phyloP scores from a whole-genome alignment of 2,797 vertebrate species.

The Acridotheres tristis region DNA sequence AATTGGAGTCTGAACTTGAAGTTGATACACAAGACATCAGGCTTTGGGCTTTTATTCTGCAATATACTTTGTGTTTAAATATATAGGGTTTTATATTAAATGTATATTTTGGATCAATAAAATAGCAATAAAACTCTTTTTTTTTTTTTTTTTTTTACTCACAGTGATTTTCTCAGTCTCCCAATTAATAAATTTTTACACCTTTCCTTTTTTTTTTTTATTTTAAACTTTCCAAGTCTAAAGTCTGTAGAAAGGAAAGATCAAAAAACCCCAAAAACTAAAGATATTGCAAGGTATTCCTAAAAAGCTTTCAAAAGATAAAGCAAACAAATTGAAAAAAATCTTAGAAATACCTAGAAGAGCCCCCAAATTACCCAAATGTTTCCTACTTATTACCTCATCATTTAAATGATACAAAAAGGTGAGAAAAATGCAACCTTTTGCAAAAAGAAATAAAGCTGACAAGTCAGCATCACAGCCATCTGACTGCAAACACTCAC shows the following conservation, averaged over 20 bases:
- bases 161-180: background rate
- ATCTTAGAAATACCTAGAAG: background rate
- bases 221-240: background rate
- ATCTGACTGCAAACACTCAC: background rate
- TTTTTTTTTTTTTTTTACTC: no score
- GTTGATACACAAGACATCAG: background rate
- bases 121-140: background rate
- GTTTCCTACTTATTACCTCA: background rate
- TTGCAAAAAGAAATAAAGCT: background rate
- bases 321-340: background rate
- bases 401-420: background rate
- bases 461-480: background rate
- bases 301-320: background rate
- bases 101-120: background rate
- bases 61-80: background rate
- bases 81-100: background rate
- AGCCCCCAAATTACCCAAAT: accelerated
- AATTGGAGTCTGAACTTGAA: background rate
- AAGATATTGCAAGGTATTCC: background rate
- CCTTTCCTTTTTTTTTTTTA: background rate
- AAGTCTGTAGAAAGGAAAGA: background rate
- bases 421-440: background rate
- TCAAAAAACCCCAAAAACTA: background rate
- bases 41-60: background rate
- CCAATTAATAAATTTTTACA: background rate